These are phyloP conservation scores for Leucoraja erinaceus DNA, from an alignment of 2,113 vertebrate species.

Conservation along the genomic window DNA sequence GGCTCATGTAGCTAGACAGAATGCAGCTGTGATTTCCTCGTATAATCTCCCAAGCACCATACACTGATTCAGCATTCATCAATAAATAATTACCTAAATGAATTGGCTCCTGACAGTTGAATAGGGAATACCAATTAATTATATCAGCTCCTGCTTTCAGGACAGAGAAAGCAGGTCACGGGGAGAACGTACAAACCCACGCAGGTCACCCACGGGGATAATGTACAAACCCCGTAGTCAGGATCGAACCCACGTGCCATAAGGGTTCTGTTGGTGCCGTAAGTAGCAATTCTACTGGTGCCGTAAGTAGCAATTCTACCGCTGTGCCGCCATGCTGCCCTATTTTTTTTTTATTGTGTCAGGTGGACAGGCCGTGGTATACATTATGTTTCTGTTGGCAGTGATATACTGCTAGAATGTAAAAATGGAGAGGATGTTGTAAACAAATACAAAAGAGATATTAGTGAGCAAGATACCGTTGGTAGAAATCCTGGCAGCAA, in stretches of 20 bases:
- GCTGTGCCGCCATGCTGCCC: too few relatives aligned
- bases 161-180: too few relatives aligned
- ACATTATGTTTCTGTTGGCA: too few relatives aligned
- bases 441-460: neutral
- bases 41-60: constrained; percentile 6
- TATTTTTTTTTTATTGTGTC: too few relatives aligned
- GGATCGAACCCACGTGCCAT: too few relatives aligned
- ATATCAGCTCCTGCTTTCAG: neutral
- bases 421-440: neutral
- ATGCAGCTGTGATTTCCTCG: neutral
- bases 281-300: too few relatives aligned
- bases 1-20: constrained; percentile 11
- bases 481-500: neutral
- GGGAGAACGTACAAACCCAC: too few relatives aligned
- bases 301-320: too few relatives aligned
- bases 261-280: too few relatives aligned
- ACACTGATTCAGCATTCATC: constrained; percentile 8
- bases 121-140: constrained; percentile 26
- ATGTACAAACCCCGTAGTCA: too few relatives aligned
- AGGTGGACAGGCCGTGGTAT: too few relatives aligned
- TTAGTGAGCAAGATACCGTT: neutral
- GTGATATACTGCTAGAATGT: neutral
- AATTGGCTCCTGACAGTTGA: constrained; percentile 35
- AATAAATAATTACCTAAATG: constrained; percentile 37
- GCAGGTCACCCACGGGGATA: too few relatives aligned